Evolutionary conservation across 37 sponge, comb jelly and placozoan genomes (phyloP).

Genomic region (Lycopodina hypogea): DNA sequence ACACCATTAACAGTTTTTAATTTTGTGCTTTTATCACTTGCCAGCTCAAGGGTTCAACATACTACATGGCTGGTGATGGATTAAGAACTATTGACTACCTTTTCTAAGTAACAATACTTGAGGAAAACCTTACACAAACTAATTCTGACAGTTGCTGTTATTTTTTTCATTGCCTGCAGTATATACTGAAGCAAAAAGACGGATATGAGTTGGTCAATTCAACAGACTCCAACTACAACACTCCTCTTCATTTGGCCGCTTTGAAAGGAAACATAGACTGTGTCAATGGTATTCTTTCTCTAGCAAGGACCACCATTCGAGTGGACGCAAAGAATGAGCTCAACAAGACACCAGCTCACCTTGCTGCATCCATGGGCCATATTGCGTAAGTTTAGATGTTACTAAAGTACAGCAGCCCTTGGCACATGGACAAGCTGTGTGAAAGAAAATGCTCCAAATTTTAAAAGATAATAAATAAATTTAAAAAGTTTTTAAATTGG

Average conservation of each 20-base stretch:
- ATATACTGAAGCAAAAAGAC: slow-evolving; percentile 2
- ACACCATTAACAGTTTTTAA: too few species aligned
- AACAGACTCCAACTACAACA: slow-evolving; percentile 53
- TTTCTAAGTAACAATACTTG: too few species aligned
- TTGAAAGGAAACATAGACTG: slow-evolving; percentile 61
- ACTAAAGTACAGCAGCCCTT: too few species aligned
- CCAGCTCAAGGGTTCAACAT: too few species aligned
- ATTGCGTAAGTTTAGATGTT: slow-evolving; percentile 38
- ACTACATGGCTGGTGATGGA: too few species aligned
- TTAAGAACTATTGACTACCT: too few species aligned
- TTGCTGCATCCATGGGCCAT: slow-evolving; percentile 71
- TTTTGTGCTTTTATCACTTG: too few species aligned
- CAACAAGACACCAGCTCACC: slow-evolving; percentile 80
- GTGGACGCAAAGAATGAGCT: slow-evolving; percentile 76
- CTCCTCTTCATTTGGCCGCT: slow-evolving; percentile 54
- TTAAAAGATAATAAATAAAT: too few species aligned
- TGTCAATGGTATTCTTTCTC: slow-evolving; percentile 33
- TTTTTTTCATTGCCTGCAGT: background rate
- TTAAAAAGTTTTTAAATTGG: too few species aligned
- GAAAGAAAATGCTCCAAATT: too few species aligned
- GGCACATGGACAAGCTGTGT: background rate
- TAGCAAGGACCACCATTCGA: background rate
- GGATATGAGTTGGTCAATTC: slow-evolving; percentile 45
- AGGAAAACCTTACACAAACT: too few species aligned
- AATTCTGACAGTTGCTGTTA: too few species aligned